Evolutionary conservation across 2,113 vertebrate genomes (phyloP).

Genomic region (Megaceryle maxima): DNA sequence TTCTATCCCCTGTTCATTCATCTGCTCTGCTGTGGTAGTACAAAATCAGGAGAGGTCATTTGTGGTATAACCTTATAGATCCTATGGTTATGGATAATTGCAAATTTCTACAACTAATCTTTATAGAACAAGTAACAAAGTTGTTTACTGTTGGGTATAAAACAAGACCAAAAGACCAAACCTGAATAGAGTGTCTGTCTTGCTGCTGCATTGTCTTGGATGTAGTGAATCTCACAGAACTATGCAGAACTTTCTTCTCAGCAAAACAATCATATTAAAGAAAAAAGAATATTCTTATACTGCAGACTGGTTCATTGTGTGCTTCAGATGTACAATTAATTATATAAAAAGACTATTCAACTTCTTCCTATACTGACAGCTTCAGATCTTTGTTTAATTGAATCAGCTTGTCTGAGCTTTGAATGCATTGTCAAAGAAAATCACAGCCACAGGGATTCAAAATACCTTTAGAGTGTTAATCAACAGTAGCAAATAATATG

Average conservation of each 20-base stretch:
- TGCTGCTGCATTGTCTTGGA: not conserved
- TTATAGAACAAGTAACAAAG: not conserved
- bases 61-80: not conserved
- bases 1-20: not conserved
- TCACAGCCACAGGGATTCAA: not conserved
- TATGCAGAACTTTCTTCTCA: not conserved
- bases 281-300: not conserved
- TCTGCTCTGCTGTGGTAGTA: not conserved
- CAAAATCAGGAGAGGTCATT: not conserved
- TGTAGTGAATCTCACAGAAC: not conserved
- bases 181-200: not conserved
- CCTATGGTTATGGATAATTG: not conserved
- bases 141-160: not conserved
- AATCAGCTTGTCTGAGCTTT: constrained; percentile 18
- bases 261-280: not conserved
- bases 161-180: not conserved
- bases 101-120: not conserved
- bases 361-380: not conserved
- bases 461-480: constrained; percentile 27
- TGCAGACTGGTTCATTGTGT: not conserved
- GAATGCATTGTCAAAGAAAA: constrained; percentile 49
- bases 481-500: not conserved
- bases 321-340: constrained; percentile 49
- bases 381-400: constrained; percentile 49
- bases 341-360: constrained; percentile 17